Evolutionary conservation across 2,888 invertebrate species (phyloP).

Genomic region (Cacoxenus indagator): DNA sequence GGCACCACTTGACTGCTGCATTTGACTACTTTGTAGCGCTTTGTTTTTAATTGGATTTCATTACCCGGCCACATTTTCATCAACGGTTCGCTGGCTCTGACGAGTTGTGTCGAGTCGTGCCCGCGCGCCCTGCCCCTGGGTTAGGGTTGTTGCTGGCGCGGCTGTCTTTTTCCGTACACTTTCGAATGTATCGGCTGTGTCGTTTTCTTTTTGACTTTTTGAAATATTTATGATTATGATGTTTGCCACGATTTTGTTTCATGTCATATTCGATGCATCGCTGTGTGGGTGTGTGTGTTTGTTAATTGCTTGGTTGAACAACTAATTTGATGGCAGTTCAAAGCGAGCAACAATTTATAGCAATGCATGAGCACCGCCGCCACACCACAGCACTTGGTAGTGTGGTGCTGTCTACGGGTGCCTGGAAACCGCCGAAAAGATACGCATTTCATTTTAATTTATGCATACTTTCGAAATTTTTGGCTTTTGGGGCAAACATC

Average conservation of each 20-base stretch:
- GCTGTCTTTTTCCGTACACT: not conserved
- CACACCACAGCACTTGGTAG: not conserved
- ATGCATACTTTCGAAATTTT: conserved; percentile 32
- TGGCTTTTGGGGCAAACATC: not conserved
- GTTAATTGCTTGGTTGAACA: conserved; percentile 65
- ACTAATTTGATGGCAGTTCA: conserved; percentile 64
- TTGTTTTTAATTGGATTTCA: conserved; percentile 64
- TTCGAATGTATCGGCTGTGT: not conserved
- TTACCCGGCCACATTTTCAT: conserved; percentile 36
- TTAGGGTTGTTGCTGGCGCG: not conserved
- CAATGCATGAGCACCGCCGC: conserved; percentile 42
- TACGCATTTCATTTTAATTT: conserved; percentile 51
- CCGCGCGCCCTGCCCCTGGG: conserved; percentile 29
- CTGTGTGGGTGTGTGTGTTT: conserved; percentile 37
- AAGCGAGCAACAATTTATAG: conserved; percentile 44
- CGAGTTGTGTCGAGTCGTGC: conserved; percentile 35
- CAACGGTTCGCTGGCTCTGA: conserved; percentile 7
- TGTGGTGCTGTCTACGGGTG: not conserved
- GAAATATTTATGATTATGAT: conserved; percentile 69
- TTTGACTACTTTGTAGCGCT: conserved; percentile 32
- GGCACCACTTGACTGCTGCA: conserved; percentile 11
- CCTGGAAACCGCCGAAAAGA: conserved; percentile 14
- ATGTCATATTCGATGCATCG: conserved; percentile 33
- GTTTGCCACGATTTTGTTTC: conserved; percentile 56
- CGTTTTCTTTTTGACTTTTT: conserved; percentile 30